Conservation (phyloP, 2,797 vertebrate species). For the Amblyraja radiata region DNA sequence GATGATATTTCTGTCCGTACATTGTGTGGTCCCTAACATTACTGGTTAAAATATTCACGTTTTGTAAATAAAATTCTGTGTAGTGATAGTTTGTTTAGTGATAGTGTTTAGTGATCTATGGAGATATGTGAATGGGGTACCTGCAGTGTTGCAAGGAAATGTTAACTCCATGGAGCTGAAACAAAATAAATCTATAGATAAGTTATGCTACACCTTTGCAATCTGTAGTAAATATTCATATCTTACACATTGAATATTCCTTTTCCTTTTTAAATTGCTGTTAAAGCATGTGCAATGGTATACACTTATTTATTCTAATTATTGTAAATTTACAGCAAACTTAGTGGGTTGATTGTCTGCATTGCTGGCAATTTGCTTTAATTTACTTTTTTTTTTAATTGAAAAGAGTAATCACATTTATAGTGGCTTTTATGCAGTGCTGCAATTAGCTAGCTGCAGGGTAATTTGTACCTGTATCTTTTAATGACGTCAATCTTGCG, state of each 20-base stretch:
- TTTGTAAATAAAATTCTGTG: background rate
- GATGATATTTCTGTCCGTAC: background rate
- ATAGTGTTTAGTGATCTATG: background rate
- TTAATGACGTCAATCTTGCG: slow-evolving; percentile 47
- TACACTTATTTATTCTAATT: background rate
- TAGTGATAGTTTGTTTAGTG: background rate
- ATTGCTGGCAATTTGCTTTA: background rate
- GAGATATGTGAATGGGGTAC: background rate
- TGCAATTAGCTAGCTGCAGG: slow-evolving; percentile 44
- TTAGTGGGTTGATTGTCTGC: background rate
- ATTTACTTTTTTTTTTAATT: slow-evolving; percentile 15
- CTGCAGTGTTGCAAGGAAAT: background rate
- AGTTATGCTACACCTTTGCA: background rate
- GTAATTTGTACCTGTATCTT: slow-evolving; percentile 48
- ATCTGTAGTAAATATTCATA: background rate
- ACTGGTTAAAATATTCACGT: background rate
- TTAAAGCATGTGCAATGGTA: background rate
- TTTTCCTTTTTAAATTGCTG: background rate
- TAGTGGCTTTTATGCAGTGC: slow-evolving; percentile 21
- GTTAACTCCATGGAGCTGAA: no score
- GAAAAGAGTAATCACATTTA: background rate
- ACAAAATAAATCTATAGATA: background rate
- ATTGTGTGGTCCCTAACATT: background rate
- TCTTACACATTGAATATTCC: no score
- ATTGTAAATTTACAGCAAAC: background rate